Conservation (phyloP, 2,113 vertebrate genomes). For the Hiodon alosoides region DNA sequence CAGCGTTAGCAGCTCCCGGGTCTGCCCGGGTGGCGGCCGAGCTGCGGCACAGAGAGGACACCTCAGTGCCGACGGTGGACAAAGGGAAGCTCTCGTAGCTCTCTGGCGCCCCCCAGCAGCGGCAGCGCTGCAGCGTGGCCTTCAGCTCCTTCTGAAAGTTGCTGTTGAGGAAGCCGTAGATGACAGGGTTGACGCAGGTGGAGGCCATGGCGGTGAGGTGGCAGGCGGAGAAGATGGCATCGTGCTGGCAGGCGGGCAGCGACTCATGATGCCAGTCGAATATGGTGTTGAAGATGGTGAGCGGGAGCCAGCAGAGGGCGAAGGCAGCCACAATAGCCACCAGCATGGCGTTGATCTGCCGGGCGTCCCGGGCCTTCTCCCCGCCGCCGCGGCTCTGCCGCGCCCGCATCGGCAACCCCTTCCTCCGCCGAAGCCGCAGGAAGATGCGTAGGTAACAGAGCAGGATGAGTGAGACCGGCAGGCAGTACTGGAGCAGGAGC, state of each 20-base stretch:
- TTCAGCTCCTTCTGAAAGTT: conserved; percentile 67
- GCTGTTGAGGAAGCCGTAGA: conserved; percentile 71
- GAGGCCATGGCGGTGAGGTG: conserved; percentile 66
- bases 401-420: conserved; percentile 40
- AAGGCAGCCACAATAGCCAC: conserved; percentile 61
- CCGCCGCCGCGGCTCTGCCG: conserved; percentile 8
- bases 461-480: conserved; percentile 61
- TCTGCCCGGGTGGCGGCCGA: conserved; percentile 38
- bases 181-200: conserved; percentile 65
- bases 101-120: conserved; percentile 49
- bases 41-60: conserved; percentile 46
- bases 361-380: conserved; percentile 43
- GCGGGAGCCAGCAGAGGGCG: conserved; percentile 65
- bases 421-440: conserved; percentile 58
- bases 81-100: conserved; percentile 65
- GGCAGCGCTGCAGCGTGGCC: conserved; percentile 56
- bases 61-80: conserved; percentile 64
- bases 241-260: conserved; percentile 61
- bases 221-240: conserved; percentile 66
- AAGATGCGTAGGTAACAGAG: conserved; percentile 67
- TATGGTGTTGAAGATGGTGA: conserved; percentile 66
- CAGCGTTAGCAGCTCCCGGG: conserved; percentile 8
- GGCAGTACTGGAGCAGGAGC: conserved; percentile 66
- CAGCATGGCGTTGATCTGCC: conserved; percentile 62
- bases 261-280: conserved; percentile 68